Conservation (phyloP, 2,113 vertebrate species). For the Sylvia atricapilla region DNA sequence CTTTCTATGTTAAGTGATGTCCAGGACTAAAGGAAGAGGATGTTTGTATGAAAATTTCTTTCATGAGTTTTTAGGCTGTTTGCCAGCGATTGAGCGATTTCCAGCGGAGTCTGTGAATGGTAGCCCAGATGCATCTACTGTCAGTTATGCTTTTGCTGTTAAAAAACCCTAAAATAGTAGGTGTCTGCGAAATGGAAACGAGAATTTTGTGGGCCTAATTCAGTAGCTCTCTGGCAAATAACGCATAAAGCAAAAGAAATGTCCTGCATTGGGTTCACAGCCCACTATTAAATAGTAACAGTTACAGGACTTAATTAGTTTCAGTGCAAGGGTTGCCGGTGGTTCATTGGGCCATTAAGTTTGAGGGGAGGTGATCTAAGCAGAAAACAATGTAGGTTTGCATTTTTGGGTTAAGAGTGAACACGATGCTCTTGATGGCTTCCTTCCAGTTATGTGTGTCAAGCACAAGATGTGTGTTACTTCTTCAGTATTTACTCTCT, state of each 20-base stretch:
- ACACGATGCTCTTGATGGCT: neutral
- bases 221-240: neutral
- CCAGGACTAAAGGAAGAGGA: neutral
- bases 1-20: neutral
- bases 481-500: neutral
- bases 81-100: neutral
- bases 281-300: neutral
- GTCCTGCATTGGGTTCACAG: neutral
- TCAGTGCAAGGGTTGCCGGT: neutral
- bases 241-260: neutral
- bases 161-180: neutral
- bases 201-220: neutral
- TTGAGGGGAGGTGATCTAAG: slow-evolving; percentile 23
- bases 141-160: fast-evolving
- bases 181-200: neutral
- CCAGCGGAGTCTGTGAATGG: neutral
- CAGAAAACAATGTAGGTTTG: slow-evolving; percentile 1
- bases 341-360: neutral
- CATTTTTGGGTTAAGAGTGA: neutral
- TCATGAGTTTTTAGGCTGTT: neutral
- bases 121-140: neutral
- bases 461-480: neutral
- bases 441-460: neutral
- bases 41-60: neutral
- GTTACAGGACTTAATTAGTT: neutral